Evolutionary conservation across 2,113 vertebrate genomes (phyloP), one percentile per base, ranked within the genome.

Genomic region (Anguilla rostrata): DNA sequence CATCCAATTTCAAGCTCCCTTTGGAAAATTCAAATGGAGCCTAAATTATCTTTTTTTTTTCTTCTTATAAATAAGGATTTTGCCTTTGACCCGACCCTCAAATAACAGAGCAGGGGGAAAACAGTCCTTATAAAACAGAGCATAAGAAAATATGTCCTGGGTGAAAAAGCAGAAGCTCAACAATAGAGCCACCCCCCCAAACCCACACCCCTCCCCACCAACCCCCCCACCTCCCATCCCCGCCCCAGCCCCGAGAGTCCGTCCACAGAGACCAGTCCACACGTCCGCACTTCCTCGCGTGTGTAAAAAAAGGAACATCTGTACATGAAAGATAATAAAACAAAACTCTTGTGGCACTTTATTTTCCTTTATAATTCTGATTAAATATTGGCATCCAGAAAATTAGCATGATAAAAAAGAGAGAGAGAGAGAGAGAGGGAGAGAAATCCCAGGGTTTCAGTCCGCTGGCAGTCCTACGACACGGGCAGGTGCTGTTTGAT

Each of bases 401-500:
- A 85, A 80, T 82, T 56, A 86, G 71, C 43, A 66, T 75, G 71
- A 85, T 79, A 85, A 85, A 79, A 85, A 41, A 71, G 22, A 56
- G 0, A 71, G 16, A 60, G 4, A 83, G 39, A 66, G 29, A 39
- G 12, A 63, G 57, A 83, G 39, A 43, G 14, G 71, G 63, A 75
- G 71, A 82, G 41, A 82, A n/a, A 63, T 79, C 85, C 85, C 39
- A 75, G 41, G 79, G 56, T 39, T 86, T 79, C 49, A 46, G 84
- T 86, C 57, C n/a, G 29, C 26, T 8, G 34, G 2, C 40, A 66
- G 56, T 84, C 90, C 94, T 97, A 97, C 87, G 95, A 96, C 89
- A 96, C 95, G 6, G 96, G 96, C 78, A 99, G 97, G 95, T 99
- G 98, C 88, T 99, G 98, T 96, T 98, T 98, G 93, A 99, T 98